Evolutionary conservation across 2,113 vertebrate genomes (phyloP).

Genomic region (Pagrus major): DNA sequence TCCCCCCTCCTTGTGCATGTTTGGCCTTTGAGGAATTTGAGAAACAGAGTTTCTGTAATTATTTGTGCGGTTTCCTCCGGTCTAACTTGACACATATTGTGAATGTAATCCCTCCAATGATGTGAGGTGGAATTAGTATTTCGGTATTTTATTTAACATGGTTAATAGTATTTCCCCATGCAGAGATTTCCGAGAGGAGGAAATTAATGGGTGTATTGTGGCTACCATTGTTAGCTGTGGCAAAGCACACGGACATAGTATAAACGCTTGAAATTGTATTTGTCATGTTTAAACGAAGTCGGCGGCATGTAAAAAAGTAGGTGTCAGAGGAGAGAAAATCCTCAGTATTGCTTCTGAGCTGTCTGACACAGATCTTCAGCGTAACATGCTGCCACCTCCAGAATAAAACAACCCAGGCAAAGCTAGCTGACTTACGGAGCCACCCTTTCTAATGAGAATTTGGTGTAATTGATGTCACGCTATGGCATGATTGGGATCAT

Average conservation of each 20-base stretch:
- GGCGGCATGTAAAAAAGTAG: slow-evolving; percentile 52
- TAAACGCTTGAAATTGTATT: slow-evolving; percentile 73
- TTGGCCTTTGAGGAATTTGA: slow-evolving; percentile 68
- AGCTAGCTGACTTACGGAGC: slow-evolving; percentile 61
- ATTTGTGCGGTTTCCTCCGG: slow-evolving; percentile 56
- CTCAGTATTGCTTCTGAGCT: slow-evolving; percentile 58
- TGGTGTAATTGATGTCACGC: slow-evolving; percentile 82
- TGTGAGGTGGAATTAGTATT: slow-evolving; percentile 65
- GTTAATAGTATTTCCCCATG: slow-evolving; percentile 66
- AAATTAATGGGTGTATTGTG: slow-evolving; percentile 68
- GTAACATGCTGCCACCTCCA: slow-evolving; percentile 70
- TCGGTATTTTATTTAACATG: slow-evolving; percentile 63
- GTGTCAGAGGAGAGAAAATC: slow-evolving; percentile 78
- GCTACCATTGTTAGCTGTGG: slow-evolving; percentile 64
- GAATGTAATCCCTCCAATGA: slow-evolving; percentile 74
- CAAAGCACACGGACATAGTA: slow-evolving; percentile 39
- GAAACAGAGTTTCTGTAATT: slow-evolving; percentile 68
- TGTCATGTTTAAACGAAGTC: slow-evolving; percentile 73
- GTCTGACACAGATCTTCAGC: slow-evolving; percentile 78
- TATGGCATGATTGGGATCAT: slow-evolving; percentile 79
- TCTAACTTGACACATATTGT: slow-evolving; percentile 71
- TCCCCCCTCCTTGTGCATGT: slow-evolving; percentile 38
- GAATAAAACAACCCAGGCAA: slow-evolving; percentile 64
- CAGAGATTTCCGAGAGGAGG: slow-evolving; percentile 48
- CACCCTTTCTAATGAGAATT: slow-evolving; percentile 75